These are phyloP conservation scores for Myopa testacea DNA, from an alignment of 2,888 invertebrate genomes.

Conservation along the genomic window DNA sequence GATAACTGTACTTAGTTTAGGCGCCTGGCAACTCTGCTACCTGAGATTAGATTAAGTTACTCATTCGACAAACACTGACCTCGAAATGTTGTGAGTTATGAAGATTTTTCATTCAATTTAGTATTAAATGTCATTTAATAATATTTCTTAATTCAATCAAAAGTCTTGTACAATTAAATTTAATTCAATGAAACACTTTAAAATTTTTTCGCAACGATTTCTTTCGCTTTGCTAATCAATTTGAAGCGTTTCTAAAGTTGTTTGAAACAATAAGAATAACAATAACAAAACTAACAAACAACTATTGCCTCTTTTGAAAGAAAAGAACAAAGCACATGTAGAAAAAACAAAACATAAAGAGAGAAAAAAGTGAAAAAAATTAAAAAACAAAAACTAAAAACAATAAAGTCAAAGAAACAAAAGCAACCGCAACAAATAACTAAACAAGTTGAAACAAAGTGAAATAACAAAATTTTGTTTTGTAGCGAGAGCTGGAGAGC, in stretches of 20 bases:
- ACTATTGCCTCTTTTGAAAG: not conserved
- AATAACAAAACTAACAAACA: not conserved
- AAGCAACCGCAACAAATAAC: not conserved
- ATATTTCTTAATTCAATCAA: not conserved
- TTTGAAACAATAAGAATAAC: not conserved
- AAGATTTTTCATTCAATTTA: not conserved
- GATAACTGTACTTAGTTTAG: too few species aligned
- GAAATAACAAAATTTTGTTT: not conserved
- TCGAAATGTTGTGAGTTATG: not conserved
- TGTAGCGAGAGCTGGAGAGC: not conserved
- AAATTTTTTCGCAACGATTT: not conserved
- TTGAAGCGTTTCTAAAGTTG: too few species aligned
- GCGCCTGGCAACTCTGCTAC: too few species aligned
- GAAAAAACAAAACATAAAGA: constrained; percentile 7
- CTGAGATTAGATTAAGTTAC: too few species aligned
- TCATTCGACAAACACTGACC: too few species aligned
- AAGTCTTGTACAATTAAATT: not conserved
- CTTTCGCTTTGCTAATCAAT: not conserved
- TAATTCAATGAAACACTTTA: not conserved
- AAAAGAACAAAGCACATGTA: not conserved
- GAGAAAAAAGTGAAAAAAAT: not conserved
- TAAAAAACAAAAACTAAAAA: not conserved
- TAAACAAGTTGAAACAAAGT: constrained; percentile 4
- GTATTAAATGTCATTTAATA: not conserved
- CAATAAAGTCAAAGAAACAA: not conserved